Conservation (phyloP, 2,113 vertebrate genomes). For the Meleagris gallopavo region DNA sequence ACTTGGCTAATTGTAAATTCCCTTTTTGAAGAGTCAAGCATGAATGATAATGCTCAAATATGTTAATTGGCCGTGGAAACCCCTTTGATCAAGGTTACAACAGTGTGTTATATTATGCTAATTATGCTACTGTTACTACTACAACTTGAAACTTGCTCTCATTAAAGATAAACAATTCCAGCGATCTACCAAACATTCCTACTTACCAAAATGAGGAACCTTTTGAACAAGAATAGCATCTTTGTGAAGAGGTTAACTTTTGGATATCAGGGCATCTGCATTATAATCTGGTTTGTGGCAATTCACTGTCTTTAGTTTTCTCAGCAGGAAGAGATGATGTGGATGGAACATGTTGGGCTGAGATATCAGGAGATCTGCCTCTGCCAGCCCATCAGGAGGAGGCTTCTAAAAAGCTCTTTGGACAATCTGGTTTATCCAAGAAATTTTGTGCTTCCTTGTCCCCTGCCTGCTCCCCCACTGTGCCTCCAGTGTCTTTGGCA, state of each 20-base stretch:
- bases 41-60: neutral
- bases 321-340: too few species aligned
- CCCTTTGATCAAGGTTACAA: neutral
- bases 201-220: neutral
- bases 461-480: neutral
- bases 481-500: fast-evolving
- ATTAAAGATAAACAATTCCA: neutral
- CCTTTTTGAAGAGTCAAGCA: neutral
- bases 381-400: neutral
- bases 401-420: neutral
- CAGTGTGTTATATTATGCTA: neutral
- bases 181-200: neutral
- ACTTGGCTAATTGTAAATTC: neutral
- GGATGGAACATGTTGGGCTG: neutral
- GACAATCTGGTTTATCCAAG: neutral
- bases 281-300: neutral
- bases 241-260: neutral
- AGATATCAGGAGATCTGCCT: neutral
- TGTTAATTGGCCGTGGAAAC: neutral
- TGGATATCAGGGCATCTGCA: fast-evolving
- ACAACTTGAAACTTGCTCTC: neutral
- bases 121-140: neutral
- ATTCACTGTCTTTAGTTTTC: neutral
- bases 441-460: neutral
- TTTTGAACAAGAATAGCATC: neutral